A percentile compares a stretch with the other conserved stretches of the same genome.
These are phyloP conservation scores for Potamilus streckersoni DNA, from an alignment of 1,140 invertebrate genomes.

Conservation along the genomic window DNA sequence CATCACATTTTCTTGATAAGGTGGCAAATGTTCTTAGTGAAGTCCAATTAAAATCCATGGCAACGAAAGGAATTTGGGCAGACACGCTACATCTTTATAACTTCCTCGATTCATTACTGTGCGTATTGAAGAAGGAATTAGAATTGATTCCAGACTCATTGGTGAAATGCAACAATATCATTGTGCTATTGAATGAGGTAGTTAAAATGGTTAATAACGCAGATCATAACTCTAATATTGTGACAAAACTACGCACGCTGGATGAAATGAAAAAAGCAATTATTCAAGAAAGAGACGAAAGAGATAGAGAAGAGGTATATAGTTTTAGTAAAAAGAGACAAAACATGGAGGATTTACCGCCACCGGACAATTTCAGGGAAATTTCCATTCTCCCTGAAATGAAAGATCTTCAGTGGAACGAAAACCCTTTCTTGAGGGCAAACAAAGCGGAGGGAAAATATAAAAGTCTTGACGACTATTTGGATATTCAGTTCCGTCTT, in stretches of 20 bases:
- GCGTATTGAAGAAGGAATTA: neutral
- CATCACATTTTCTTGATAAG: conserved; percentile 2
- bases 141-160: neutral
- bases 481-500: conserved; percentile 82
- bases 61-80: neutral
- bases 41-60: conserved; percentile 8
- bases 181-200: neutral
- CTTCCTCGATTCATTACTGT: neutral
- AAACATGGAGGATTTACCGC: conserved; percentile 15
- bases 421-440: conserved; percentile 70
- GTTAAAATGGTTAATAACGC: neutral
- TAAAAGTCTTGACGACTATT: conserved; percentile 76
- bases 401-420: conserved; percentile 48
- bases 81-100: neutral
- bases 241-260: neutral
- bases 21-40: conserved; percentile 6
- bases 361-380: conserved; percentile 60
- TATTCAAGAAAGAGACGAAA: conserved; percentile 5
- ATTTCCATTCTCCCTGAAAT: conserved; percentile 56
- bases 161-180: conserved; percentile 2
- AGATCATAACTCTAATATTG: neutral
- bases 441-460: conserved; percentile 76
- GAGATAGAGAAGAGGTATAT: neutral
- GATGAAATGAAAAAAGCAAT: conserved; percentile 8
- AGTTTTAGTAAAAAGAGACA: conserved; percentile 6